Evolutionary conservation across 1,140 invertebrate species (phyloP).

Genomic region (Lineus longissimus): DNA sequence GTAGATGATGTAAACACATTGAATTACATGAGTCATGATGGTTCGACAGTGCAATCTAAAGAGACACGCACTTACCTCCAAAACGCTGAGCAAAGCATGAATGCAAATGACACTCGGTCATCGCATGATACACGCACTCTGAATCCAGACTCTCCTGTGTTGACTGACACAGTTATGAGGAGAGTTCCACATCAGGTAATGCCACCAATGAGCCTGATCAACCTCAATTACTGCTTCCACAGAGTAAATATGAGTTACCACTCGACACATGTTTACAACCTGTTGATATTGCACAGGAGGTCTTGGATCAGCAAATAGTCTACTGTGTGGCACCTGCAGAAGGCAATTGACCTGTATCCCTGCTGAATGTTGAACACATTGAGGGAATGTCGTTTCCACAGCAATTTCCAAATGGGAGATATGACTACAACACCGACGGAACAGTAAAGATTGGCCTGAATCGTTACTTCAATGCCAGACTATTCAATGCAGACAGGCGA

Average conservation of each 20-base stretch:
- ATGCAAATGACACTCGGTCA: not conserved
- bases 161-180: not conserved
- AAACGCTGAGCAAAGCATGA: not conserved
- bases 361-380: not conserved
- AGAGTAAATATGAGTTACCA: not conserved
- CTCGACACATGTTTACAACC: conserved; percentile 22
- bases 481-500: not conserved
- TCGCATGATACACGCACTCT: not conserved
- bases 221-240: not conserved
- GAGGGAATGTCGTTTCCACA: not conserved
- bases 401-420: conserved; percentile 4
- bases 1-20: not conserved
- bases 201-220: not conserved
- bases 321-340: conserved; percentile 15
- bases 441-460: not conserved
- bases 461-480: conserved; percentile 3
- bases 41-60: not conserved
- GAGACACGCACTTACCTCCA: not conserved
- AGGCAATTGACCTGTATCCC: not conserved
- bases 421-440: not conserved
- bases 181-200: conserved; percentile 8
- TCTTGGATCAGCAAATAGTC: conserved; percentile 14
- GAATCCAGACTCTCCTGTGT: not conserved
- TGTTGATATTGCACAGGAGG: conserved; percentile 22
- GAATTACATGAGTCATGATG: not conserved